A percentile compares a stretch with the other conserved stretches of the same genome.
phyloP scores from a whole-genome alignment of 1,140 invertebrate species.

The Whitmania pigra region DNA sequence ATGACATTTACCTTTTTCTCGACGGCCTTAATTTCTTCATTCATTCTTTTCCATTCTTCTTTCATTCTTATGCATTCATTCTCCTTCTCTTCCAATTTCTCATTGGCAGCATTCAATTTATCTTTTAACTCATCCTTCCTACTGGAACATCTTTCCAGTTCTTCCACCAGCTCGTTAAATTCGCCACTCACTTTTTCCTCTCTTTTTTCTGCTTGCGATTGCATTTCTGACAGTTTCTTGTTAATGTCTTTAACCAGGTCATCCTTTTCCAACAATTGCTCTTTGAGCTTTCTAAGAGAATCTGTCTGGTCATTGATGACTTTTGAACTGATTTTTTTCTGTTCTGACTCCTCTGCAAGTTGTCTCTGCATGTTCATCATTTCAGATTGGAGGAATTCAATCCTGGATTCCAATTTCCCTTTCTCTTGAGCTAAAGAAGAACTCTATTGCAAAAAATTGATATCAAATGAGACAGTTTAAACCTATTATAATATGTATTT shows the following conservation, averaged over 20 bases:
- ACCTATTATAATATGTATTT: too few species aligned
- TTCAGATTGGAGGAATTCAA: too few species aligned
- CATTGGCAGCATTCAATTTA: too few species aligned
- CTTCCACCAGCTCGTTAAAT: too few species aligned
- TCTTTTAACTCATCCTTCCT: too few species aligned
- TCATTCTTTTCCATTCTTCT: background rate
- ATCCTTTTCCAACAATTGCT: constrained; percentile 2
- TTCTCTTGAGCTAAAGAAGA: too few species aligned
- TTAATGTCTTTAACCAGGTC: background rate
- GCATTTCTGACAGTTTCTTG: background rate
- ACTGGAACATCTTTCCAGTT: too few species aligned
- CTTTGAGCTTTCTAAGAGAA: background rate
- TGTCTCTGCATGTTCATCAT: too few species aligned
- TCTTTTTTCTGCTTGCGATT: background rate
- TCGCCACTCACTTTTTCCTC: background rate
- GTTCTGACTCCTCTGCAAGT: too few species aligned
- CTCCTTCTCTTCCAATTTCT: background rate
- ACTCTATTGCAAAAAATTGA: too few species aligned
- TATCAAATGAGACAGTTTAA: too few species aligned
- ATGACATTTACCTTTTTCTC: background rate
- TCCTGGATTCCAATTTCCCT: too few species aligned
- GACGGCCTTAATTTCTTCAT: background rate
- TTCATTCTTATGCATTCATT: background rate
- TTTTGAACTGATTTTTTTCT: background rate
- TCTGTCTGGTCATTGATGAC: background rate